Percentiles rank a stretch among this genome's conserved stretches.
Evolutionary conservation across 1,140 invertebrate genomes (phyloP).

Genomic region (Trichonephila inaurata): DNA sequence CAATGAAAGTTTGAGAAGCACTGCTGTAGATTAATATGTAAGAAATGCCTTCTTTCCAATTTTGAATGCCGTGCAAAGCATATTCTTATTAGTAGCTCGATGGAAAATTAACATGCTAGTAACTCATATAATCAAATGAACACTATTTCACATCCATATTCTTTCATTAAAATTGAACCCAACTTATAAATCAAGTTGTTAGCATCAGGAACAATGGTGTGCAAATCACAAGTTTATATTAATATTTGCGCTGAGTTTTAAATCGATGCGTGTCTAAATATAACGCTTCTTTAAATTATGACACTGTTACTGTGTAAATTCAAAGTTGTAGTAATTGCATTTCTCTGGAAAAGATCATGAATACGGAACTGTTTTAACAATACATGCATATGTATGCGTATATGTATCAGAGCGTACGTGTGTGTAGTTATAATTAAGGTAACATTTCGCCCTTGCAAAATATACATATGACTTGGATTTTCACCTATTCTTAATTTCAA

Average conservation of each 20-base stretch:
- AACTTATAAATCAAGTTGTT: background rate
- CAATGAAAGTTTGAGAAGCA: no score
- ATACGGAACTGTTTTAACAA: background rate
- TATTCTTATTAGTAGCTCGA: no score
- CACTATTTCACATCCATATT: background rate
- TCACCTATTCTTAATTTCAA: slow-evolving; percentile 43
- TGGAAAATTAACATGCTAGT: no score
- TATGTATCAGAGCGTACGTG: no score
- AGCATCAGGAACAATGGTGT: background rate
- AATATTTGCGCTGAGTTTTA: background rate
- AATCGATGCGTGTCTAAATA: background rate
- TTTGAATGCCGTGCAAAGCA: no score
- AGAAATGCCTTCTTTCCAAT: no score
- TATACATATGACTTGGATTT: background rate
- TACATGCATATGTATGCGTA: background rate
- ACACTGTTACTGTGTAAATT: background rate
- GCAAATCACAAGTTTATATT: background rate
- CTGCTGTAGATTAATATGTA: no score
- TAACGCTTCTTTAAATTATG: background rate
- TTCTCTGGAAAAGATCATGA: background rate
- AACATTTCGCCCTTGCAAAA: background rate
- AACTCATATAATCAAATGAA: no score
- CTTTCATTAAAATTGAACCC: background rate
- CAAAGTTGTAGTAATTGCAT: slow-evolving; percentile 3
- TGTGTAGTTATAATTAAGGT: background rate